phyloP scores from a whole-genome alignment of 2,888 invertebrate species.

The Dendrolimus houi region DNA sequence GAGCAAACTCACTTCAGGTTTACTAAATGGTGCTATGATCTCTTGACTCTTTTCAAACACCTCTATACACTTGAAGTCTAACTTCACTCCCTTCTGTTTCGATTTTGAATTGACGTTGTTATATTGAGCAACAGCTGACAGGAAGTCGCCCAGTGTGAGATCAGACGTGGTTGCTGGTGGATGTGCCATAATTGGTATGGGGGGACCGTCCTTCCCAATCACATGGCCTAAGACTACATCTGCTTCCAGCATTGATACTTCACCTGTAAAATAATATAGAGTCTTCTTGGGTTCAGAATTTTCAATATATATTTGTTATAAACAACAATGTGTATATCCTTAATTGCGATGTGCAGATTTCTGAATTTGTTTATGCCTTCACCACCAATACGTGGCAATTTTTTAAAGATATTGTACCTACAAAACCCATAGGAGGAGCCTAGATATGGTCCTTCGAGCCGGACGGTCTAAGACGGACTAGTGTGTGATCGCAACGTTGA shows the following conservation, averaged over 20 bases:
- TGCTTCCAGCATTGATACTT: constrained; percentile 89
- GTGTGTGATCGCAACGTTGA: too few species aligned
- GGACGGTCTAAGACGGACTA: too few species aligned
- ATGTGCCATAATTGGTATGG: constrained; percentile 90
- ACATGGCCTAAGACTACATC: constrained; percentile 85
- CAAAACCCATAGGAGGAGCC: too few species aligned
- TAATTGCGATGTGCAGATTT: too few species aligned
- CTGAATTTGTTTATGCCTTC: too few species aligned
- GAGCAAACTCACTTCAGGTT: constrained; percentile 39
- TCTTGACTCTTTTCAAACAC: constrained; percentile 79
- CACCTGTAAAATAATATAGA: constrained; percentile 49
- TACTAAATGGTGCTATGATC: constrained; percentile 52
- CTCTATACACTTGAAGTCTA: constrained; percentile 90
- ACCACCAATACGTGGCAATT: too few species aligned
- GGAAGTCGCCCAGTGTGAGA: constrained; percentile 83
- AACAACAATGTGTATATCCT: too few species aligned
- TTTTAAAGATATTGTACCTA: too few species aligned
- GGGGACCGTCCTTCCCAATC: constrained; percentile 60
- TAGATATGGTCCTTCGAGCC: too few species aligned
- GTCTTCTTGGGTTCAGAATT: too few species aligned
- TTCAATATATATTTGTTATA: too few species aligned
- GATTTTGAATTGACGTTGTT: constrained; percentile 46
- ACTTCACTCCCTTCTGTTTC: constrained; percentile 85
- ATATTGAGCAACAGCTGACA: constrained; percentile 73
- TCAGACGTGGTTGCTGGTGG: constrained; percentile 85